These are phyloP conservation scores for Oscheius sp. DNA, from an alignment of 2,888 invertebrate genomes.

Conservation along the genomic window DNA sequence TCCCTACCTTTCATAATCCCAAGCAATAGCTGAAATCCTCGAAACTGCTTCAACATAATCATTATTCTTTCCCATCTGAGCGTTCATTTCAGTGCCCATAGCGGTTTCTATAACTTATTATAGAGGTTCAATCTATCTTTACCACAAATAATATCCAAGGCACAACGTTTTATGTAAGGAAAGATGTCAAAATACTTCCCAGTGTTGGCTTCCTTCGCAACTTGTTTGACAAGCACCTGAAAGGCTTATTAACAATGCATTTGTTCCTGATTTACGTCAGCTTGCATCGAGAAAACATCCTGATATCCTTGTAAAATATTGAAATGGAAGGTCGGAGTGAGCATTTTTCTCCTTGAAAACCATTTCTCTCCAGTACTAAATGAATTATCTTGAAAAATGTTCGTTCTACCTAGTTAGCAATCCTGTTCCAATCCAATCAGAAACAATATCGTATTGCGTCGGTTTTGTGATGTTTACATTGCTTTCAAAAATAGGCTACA, in stretches of 20 bases:
- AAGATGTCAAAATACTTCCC: slow-evolving; percentile 72
- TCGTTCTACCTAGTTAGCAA: slow-evolving; percentile 72
- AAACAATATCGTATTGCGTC: slow-evolving; percentile 71
- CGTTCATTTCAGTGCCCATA: slow-evolving; percentile 59
- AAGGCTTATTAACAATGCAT: neutral
- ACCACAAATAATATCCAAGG: slow-evolving; percentile 72
- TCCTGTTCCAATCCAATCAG: slow-evolving; percentile 73
- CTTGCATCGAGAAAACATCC: slow-evolving; percentile 27
- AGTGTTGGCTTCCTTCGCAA: slow-evolving; percentile 63
- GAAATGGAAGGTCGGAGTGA: slow-evolving; percentile 75
- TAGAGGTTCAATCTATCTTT: slow-evolving; percentile 1
- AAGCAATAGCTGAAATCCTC: slow-evolving; percentile 52
- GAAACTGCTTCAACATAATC: slow-evolving; percentile 55
- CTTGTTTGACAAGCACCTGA: slow-evolving; percentile 68
- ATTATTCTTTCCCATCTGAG: slow-evolving; percentile 54
- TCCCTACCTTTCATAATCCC: slow-evolving; percentile 41
- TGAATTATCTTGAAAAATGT: neutral
- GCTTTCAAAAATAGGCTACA: slow-evolving; percentile 46
- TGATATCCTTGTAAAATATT: slow-evolving; percentile 73
- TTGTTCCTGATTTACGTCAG: slow-evolving; percentile 4
- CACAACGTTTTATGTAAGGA: slow-evolving; percentile 72
- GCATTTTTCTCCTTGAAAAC: slow-evolving; percentile 72
- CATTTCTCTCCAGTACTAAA: slow-evolving; percentile 73
- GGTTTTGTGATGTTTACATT: slow-evolving; percentile 69
- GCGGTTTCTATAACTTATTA: slow-evolving; percentile 53